Evolutionary conservation across 2,113 vertebrate genomes (phyloP).

Genomic region (Oncorhynchus masou): DNA sequence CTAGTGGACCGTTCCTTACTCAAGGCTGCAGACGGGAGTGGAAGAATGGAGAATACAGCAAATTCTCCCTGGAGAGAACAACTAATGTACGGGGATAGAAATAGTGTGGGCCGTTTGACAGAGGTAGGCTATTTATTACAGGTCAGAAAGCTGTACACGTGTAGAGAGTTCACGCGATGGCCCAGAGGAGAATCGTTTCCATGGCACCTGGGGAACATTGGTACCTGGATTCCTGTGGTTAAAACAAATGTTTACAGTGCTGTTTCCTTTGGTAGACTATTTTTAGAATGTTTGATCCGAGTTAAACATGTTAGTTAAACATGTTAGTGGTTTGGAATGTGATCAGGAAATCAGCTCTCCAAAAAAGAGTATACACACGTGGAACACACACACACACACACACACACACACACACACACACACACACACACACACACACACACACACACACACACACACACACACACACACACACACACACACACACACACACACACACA

Average conservation of each 20-base stretch:
- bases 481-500: too few relatives aligned
- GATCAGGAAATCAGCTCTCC: not conserved
- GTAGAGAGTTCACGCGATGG: slow-evolving; percentile 10
- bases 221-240: not conserved
- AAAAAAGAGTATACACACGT: not conserved
- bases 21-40: slow-evolving; percentile 28
- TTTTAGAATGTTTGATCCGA: too few relatives aligned
- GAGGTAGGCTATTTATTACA: slow-evolving; percentile 51
- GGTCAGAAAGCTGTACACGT: slow-evolving; percentile 19
- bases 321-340: not conserved
- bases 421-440: slow-evolving; percentile 2
- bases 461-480: not conserved
- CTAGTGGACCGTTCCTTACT: slow-evolving; percentile 6
- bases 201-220: slow-evolving; percentile 43
- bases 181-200: slow-evolving; percentile 50
- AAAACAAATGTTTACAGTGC: too few relatives aligned
- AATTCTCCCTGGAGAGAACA: slow-evolving; percentile 26
- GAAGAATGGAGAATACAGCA: slow-evolving; percentile 20
- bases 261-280: too few relatives aligned
- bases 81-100: slow-evolving; percentile 38
- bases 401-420: slow-evolving; percentile 13
- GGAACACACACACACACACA: slow-evolving; percentile 3
- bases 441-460: slow-evolving; percentile 1
- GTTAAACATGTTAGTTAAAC: too few relatives aligned
- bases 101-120: slow-evolving; percentile 33